phyloP scores from a whole-genome alignment of 2,113 vertebrate genomes.

The Isurus oxyrinchus region DNA sequence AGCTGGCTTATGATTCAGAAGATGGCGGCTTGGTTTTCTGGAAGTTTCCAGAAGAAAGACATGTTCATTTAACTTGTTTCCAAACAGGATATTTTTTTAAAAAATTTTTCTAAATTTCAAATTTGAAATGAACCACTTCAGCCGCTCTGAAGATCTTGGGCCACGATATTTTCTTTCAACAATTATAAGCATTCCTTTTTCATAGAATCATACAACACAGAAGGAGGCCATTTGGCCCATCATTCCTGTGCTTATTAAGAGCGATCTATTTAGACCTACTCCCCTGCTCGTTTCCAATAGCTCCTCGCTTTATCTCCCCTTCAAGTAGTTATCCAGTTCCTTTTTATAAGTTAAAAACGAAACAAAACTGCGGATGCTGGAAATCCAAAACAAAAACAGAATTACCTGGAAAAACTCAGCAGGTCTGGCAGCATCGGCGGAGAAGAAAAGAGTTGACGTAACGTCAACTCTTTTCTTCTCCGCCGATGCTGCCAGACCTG shows the following conservation, averaged over 20 bases:
- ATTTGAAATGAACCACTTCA: not conserved
- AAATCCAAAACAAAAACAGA: no score
- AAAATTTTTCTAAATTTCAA: not conserved
- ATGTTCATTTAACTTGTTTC: not conserved
- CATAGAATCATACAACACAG: not conserved
- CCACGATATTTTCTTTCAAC: not conserved
- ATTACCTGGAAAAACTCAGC: no score
- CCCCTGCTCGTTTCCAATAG: not conserved
- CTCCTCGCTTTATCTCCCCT: not conserved
- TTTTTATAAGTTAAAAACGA: not conserved
- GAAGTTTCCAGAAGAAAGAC: not conserved
- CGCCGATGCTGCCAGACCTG: no score
- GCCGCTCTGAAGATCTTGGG: not conserved
- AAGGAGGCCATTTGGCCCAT: not conserved
- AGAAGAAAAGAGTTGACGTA: no score
- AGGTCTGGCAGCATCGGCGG: no score
- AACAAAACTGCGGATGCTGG: no score
- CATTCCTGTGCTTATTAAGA: not conserved
- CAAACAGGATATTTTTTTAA: not conserved
- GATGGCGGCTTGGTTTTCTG: not conserved
- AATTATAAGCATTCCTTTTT: not conserved
- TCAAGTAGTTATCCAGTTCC: not conserved
- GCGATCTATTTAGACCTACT: not conserved
- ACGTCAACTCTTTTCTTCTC: no score
- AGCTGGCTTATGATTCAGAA: not conserved